Percentiles rank a stretch among this genome's conserved stretches.
These are phyloP conservation scores for Apodemia zela DNA, from an alignment of 2,888 invertebrate species.

Conservation along the genomic window DNA sequence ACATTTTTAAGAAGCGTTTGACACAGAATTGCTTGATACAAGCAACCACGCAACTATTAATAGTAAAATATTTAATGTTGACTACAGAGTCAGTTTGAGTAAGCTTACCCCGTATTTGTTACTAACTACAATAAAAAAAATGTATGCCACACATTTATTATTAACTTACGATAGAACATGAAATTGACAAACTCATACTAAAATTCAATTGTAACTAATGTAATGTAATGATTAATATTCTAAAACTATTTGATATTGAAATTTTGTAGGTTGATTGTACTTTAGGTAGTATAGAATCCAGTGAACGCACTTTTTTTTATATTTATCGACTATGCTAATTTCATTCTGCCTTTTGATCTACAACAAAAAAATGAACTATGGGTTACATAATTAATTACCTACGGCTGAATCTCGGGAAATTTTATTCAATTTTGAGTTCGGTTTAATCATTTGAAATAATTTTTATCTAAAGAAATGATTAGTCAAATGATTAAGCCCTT, in stretches of 20 bases:
- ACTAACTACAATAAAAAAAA: slow-evolving; percentile 19
- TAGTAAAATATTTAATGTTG: slow-evolving; percentile 4
- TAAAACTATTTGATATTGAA: slow-evolving; percentile 68
- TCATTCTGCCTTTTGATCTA: slow-evolving; percentile 6
- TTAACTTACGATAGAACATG: slow-evolving; percentile 36
- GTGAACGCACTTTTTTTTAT: slow-evolving; percentile 19
- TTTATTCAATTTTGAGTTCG: no score
- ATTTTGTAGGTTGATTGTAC: slow-evolving; percentile 56
- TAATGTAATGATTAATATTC: slow-evolving; percentile 58
- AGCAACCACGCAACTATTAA: slow-evolving; percentile 27
- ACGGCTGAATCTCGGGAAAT: no score
- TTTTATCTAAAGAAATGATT: no score
- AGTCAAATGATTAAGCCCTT: no score
- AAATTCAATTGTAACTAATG: slow-evolving; percentile 34
- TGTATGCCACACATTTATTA: slow-evolving; percentile 17
- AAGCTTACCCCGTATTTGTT: slow-evolving; percentile 10
- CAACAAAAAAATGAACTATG: no score
- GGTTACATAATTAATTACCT: no score
- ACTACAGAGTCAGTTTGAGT: slow-evolving; percentile 7
- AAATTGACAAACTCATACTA: slow-evolving; percentile 52
- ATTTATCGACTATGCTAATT: slow-evolving; percentile 34
- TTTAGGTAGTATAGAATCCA: slow-evolving; percentile 35
- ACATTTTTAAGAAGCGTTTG: slow-evolving; percentile 14
- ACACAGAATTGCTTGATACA: slow-evolving; percentile 35
- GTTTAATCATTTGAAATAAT: no score